Conservation (phyloP, 2,888 invertebrate species). For the Lepidocyrtinus sp. region DNA sequence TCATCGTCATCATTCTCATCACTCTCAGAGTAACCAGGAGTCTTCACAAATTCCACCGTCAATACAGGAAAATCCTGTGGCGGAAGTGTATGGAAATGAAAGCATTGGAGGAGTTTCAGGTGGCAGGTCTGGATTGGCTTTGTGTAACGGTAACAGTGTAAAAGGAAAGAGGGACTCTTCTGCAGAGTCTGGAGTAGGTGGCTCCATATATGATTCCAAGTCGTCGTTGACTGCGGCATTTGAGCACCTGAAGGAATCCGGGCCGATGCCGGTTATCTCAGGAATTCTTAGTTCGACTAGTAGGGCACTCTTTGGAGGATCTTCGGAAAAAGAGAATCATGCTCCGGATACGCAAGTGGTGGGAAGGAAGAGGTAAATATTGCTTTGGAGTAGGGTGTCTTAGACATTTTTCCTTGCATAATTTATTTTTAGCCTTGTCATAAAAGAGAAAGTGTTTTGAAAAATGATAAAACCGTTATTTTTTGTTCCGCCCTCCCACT, state of each 20-base stretch:
- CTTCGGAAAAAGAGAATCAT: constrained; percentile 39
- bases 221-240: constrained; percentile 18
- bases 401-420: no score
- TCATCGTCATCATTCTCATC: constrained; percentile 33
- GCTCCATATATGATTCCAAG: constrained; percentile 46
- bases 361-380: constrained; percentile 34
- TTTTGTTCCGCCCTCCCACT: no score
- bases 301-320: constrained; percentile 12
- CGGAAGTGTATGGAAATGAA: constrained; percentile 1
- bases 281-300: no score
- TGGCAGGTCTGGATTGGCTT: constrained; percentile 19
- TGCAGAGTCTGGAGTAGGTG: constrained; percentile 26
- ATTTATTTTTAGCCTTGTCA: no score
- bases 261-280: no score
- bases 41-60: constrained; percentile 21
- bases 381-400: no score
- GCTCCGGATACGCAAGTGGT: constrained; percentile 20
- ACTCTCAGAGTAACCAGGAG: no score
- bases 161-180: constrained; percentile 2
- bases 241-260: not conserved
- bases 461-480: no score
- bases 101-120: not conserved
- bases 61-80: constrained; percentile 24
- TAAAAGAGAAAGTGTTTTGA: no score
- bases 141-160: constrained; percentile 38